These are phyloP conservation scores for Danio kyathit DNA, from an alignment of 2,797 vertebrate genomes.

Conservation along the genomic window DNA sequence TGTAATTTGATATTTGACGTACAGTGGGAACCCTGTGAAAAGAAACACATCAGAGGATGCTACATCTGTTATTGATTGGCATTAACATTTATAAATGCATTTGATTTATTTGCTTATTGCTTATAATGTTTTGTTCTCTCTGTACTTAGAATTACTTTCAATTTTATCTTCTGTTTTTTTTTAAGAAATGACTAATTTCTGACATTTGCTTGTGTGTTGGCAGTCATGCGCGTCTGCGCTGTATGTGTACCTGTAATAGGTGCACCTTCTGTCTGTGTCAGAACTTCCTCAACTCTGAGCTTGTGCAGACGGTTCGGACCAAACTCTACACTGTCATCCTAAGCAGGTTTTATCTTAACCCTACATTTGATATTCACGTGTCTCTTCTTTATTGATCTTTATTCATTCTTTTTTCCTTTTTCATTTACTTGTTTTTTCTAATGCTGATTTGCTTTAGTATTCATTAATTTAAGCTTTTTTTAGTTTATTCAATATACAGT, in stretches of 20 bases:
- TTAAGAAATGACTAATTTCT: background rate
- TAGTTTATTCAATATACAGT: background rate
- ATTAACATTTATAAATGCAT: too few species aligned
- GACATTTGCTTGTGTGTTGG: conserved; percentile 66
- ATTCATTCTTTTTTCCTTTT: conserved; percentile 26
- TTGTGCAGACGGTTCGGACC: conserved; percentile 98
- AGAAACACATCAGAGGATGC: too few species aligned
- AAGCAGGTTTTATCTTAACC: conserved; percentile 84
- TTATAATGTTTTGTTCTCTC: background rate
- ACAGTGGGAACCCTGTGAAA: too few species aligned
- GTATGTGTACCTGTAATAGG: conserved; percentile 98
- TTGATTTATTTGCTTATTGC: too few species aligned
- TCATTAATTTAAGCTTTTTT: background rate
- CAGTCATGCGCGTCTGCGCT: conserved; percentile 98
- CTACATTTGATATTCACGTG: too few species aligned
- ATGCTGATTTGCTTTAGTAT: background rate
- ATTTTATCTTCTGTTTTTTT: conserved; percentile 6
- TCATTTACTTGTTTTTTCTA: background rate
- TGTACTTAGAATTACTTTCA: background rate
- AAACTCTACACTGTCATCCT: conserved; percentile 97
- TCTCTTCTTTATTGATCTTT: conserved; percentile 28
- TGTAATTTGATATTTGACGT: too few species aligned
- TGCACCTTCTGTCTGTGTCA: conserved; percentile 99
- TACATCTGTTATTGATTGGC: too few species aligned
- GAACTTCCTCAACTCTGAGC: conserved; percentile 99